Percentiles rank a stretch among this genome's conserved stretches.
phyloP scores from a whole-genome alignment of 2,797 vertebrate genomes.

The Enteromius thamalakanensis region DNA sequence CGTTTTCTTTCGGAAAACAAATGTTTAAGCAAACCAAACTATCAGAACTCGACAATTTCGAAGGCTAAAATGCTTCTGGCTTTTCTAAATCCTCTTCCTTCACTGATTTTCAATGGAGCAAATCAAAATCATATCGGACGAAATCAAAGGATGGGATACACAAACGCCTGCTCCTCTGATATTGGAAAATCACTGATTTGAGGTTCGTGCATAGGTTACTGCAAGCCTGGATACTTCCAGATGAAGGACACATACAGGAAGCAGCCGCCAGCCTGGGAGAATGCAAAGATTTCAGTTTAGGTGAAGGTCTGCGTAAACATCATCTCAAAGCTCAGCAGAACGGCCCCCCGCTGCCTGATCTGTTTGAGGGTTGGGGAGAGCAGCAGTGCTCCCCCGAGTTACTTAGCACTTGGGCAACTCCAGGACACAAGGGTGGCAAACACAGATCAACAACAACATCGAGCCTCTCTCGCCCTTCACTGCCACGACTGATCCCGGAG shows the following conservation, averaged over 20 bases:
- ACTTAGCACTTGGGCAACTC: slow-evolving; percentile 76
- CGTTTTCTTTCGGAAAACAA: slow-evolving; percentile 39
- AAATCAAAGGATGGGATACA: slow-evolving; percentile 64
- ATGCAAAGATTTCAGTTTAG: slow-evolving; percentile 44
- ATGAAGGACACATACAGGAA: slow-evolving; percentile 42
- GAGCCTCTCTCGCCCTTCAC: slow-evolving; percentile 45
- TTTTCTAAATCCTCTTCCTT: slow-evolving; percentile 73
- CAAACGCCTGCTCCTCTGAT: slow-evolving; percentile 60
- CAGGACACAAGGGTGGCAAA: slow-evolving; percentile 74
- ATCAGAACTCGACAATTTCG: slow-evolving; percentile 38
- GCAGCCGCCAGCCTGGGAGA: slow-evolving; percentile 37
- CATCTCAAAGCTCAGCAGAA: slow-evolving; percentile 43
- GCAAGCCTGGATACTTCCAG: slow-evolving; percentile 55
- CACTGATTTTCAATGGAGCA: slow-evolving; percentile 62
- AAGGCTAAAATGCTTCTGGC: slow-evolving; percentile 44
- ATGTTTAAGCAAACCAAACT: slow-evolving; percentile 45
- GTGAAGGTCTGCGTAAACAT: slow-evolving; percentile 54
- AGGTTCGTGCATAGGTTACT: slow-evolving; percentile 24
- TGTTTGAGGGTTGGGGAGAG: slow-evolving; percentile 31
- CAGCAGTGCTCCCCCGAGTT: slow-evolving; percentile 58
- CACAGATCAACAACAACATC: slow-evolving; percentile 81
- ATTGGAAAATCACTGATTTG: slow-evolving; percentile 53
- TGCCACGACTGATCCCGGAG: slow-evolving; percentile 56
- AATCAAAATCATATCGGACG: slow-evolving; percentile 70
- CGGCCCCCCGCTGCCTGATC: slow-evolving; percentile 38